Conservation (phyloP, 2,113 vertebrate species). For the Mirounga angustirostris region DNA sequence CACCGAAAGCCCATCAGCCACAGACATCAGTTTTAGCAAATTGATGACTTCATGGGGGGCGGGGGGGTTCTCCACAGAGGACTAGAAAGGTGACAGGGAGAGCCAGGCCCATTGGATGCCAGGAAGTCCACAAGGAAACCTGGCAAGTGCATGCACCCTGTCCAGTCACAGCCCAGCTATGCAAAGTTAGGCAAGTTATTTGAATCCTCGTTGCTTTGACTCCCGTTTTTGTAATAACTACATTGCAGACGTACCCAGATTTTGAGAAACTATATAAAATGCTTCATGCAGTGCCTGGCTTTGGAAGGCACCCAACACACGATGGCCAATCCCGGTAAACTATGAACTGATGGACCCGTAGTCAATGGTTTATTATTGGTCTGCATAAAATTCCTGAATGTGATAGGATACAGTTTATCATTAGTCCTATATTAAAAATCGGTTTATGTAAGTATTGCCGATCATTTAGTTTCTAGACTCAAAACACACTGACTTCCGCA, state of each 20-base stretch:
- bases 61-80: not conserved
- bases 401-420: not conserved
- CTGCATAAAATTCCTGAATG: not conserved
- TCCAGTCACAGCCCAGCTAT: not conserved
- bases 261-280: not conserved
- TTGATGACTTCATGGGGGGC: not conserved
- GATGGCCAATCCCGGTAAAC: rapidly evolving
- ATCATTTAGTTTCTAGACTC: not conserved
- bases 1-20: not conserved
- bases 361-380: rapidly evolving
- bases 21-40: conserved; percentile 12
- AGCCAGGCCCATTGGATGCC: not conserved
- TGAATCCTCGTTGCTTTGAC: no score
- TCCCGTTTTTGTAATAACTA: not conserved
- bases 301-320: not conserved
- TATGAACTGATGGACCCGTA: rapidly evolving
- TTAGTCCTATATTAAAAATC: not conserved
- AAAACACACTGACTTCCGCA: not conserved
- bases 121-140: not conserved
- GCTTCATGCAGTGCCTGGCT: not conserved
- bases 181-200: not conserved
- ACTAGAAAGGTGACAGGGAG: not conserved
- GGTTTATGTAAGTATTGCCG: not conserved
- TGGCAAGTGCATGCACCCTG: no score
- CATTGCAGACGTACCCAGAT: not conserved